Evolutionary conservation across 2,888 invertebrate genomes (phyloP), one percentile per base, ranked within the genome.

Genomic region (Andrena chrysosceles): DNA sequence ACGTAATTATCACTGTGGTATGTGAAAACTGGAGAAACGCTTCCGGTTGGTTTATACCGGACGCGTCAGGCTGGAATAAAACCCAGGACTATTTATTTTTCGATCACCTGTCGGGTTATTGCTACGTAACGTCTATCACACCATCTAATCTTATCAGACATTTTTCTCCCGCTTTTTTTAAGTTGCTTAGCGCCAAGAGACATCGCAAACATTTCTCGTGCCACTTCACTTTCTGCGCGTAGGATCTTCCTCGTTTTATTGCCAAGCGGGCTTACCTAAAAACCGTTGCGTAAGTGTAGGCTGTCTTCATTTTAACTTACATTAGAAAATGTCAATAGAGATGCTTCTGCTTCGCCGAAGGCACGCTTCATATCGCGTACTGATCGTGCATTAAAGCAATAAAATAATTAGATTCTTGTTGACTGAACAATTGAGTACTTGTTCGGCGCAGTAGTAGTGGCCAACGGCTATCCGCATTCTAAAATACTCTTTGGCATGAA

Each of bases 21-120:
- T 92, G 93, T 91, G 93, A 92, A 91, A 93, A 92, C 89, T 85
- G 90, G 92, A 90, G 93, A 93, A 93, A 93, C 93, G 90, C 91
- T 93, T 93, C 93, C 93, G 92, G 91, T 90, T 91, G 75, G 77
- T 81, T 76, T 72, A 78, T 67, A 80, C 81, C 76, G 72, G 71
- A 59, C 69, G 71, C 64, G 54, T 49, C 77, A n/a, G 29, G 29
- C 42, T 60, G 62, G 54, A 80, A 80, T 67, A 66, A 33, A 73
- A 77, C 62, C 56, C 42, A n/a, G 63, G 42, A 16, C 63, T 62
- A 26, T 69, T 76, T 31, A 75, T 81, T 87, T 64, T 70, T 76
- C 8, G 35, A 77, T 20, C 66, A 56, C 33, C 54, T 64, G 56
- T 33, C 64, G 54, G 42, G 31, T n/a, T 13, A 26, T n/a, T 20